phyloP scores from a whole-genome alignment of 37 sponge, comb jelly and placozoan species.

The Lycopodina hypogea region DNA sequence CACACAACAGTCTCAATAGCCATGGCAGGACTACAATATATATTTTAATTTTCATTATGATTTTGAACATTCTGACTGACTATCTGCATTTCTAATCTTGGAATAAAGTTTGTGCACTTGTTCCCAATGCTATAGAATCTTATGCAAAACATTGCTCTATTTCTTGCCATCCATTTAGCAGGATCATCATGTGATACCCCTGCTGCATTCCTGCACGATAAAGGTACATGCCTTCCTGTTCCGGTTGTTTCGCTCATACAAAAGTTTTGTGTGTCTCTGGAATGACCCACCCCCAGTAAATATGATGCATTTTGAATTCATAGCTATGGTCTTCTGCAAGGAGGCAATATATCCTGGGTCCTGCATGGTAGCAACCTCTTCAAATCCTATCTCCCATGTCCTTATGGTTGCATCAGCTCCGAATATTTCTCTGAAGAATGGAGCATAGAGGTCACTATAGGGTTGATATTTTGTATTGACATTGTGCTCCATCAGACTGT shows the following conservation, averaged over 20 bases:
- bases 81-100: no score
- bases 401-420: neutral
- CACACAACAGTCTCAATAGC: no score
- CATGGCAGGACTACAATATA: no score
- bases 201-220: constrained; percentile 1
- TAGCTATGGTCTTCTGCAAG: constrained; percentile 37
- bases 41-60: no score
- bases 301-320: constrained; percentile 46
- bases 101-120: no score
- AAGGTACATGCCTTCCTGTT: neutral
- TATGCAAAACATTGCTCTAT: no score
- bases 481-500: constrained; percentile 9
- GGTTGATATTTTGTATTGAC: constrained; percentile 12
- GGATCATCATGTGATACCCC: no score
- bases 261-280: constrained; percentile 29
- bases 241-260: constrained; percentile 17
- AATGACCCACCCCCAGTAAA: constrained; percentile 52
- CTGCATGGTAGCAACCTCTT: neutral
- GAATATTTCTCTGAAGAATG: constrained; percentile 24
- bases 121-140: no score
- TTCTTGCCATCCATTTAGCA: no score
- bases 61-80: no score
- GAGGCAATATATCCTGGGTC: constrained; percentile 40
- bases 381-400: constrained; percentile 38
- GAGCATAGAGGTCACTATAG: neutral